Evolutionary conservation across 2,113 vertebrate genomes (phyloP), one percentile per base, ranked within the genome.

Genomic region (Notothenia coriiceps): DNA sequence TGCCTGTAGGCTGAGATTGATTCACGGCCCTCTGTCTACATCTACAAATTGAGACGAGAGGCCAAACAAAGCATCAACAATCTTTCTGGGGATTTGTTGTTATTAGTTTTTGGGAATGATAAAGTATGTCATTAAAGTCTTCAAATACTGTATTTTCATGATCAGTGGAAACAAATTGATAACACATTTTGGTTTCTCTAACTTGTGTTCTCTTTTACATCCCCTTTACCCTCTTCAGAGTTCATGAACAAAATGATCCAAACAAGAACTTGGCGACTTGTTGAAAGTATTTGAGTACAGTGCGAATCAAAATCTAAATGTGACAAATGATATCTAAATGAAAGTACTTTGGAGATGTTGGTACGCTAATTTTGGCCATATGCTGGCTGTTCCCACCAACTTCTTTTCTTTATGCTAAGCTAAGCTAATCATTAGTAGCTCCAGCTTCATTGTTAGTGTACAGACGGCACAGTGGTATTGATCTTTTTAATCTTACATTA

Each of bases 1-100:
- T 33, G 70, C 81, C 68, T 72, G 63, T 14, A 66, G 68, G 33
- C 61, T 60, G 71, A 40, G 77, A 84, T 78, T 82, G 86, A 86
- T 75, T 86, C 70, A 76, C 8, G 35, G 57, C 15, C 46, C 57
- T 72, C 47, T 66, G 71, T 49, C 51, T 68, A 8, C 15, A 65
- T 46, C 12, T 14, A 46, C 50, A 65, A 79, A 68, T 33, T 8
- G 35, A 78, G 65, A 66, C 10, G 74, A 78, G 66, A 73, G 61
- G 73, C 64, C 72, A 74, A 77, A 77, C 72, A 74, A 74, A 84
- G 60, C 73, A 59, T 64, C 71, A 63, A 56, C 66, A 64, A 67
- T 65, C 20, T 10, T 43, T 60, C 74, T 40, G 29, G 6, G 46
- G 63, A 63, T 66, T 67, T 72, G 18, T 74, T 66, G 66, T 60